Evolutionary conservation across 2,113 vertebrate genomes (phyloP), one percentile per base, ranked within the genome.

Genomic region (Thunnus maccoyii): DNA sequence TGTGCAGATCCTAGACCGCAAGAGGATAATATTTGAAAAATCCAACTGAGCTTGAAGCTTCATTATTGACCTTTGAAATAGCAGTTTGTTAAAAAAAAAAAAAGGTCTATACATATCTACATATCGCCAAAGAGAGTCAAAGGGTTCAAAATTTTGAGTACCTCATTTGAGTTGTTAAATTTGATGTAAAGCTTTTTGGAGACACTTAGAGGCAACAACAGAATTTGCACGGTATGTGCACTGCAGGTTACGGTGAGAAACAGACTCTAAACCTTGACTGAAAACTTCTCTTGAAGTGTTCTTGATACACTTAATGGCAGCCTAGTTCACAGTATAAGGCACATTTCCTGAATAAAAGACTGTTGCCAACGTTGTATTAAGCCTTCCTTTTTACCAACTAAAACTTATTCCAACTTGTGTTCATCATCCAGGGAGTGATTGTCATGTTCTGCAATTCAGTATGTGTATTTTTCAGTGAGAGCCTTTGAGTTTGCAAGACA

Each of bases 321-420:
- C 20, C 44, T 16, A 36, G 12, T 2, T 56, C 17, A 41, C 15
- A 56, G 56, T 18, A 72, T 2, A 4, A 62, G 12, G 30, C 13
- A 17, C 57, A 56, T 71, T 71, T 79, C 47, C 22, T 66, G 32
- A 57, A 44, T 51, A 46, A 73, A 6, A 79, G n/a, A 70, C 27
- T 18, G 6, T 22, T 61, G 56, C 30, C 22, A 16, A 46, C 11
- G 16, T 46, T 25, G 48, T 47, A 20, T 46, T n/a, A 44, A 9
- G 50, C 4, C 27, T 51, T 71, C 55, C 27, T 51, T 32, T 65
- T 44, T 17, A 25, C 48, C 46, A 50, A 25, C 44, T 44, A 20
- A 58, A 71, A 14, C 57, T 48, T 54, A 10, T 63, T 44, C 11
- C 22, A 30, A 25, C 36, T 25, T 5, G 15, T 52, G 48, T 63